A percentile compares a stretch with the other conserved stretches of the same genome.
Conservation (phyloP, 2,797 vertebrate species). For the Coregonus ussuriensis region DNA sequence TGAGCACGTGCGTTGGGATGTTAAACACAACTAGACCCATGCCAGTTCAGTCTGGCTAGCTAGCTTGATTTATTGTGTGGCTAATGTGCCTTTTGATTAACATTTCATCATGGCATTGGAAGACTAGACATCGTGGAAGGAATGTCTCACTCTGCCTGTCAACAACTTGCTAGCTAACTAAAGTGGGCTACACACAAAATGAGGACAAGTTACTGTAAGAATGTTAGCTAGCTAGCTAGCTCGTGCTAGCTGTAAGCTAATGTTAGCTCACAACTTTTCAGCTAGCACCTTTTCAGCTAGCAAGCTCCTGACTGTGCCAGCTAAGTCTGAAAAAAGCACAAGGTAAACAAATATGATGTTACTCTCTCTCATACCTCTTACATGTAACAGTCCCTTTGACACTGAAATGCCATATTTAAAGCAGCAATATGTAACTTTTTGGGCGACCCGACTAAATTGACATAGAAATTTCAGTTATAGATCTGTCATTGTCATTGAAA, state of each 20-base stretch:
- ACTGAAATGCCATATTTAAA: conserved; percentile 80
- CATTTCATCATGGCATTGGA: too few relatives aligned
- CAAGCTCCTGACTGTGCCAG: background rate
- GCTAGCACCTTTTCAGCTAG: background rate
- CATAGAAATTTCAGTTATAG: too few relatives aligned
- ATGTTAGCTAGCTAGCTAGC: background rate
- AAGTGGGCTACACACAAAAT: too few relatives aligned
- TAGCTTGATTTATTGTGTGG: background rate
- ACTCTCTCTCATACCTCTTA: conserved; percentile 75
- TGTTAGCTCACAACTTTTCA: background rate
- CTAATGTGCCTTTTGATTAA: too few relatives aligned
- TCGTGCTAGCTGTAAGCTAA: background rate
- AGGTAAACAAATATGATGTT: background rate
- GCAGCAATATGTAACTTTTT: too few relatives aligned
- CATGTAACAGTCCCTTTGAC: conserved; percentile 88
- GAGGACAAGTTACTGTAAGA: too few relatives aligned
- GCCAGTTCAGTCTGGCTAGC: background rate
- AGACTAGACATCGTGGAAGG: too few relatives aligned
- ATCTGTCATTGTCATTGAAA: too few relatives aligned
- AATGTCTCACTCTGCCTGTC: too few relatives aligned
- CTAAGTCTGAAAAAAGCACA: background rate
- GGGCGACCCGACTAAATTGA: too few relatives aligned
- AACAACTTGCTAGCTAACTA: too few relatives aligned
- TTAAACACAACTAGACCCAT: background rate
- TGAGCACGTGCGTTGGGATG: background rate